These are phyloP conservation scores for Anas platyrhynchos DNA, from an alignment of 2,113 vertebrate species.

Conservation along the genomic window DNA sequence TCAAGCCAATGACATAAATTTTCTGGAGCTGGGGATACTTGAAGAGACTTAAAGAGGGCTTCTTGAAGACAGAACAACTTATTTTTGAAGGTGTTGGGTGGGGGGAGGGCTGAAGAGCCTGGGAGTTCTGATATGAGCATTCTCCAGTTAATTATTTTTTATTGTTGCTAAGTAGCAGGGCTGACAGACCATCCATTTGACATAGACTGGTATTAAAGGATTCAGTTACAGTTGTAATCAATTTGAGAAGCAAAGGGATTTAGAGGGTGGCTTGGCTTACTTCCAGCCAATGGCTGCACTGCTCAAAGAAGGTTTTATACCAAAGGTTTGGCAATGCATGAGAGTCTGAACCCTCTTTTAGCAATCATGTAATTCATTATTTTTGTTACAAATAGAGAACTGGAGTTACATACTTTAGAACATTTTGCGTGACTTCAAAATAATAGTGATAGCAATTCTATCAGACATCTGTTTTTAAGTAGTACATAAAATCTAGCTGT, in stretches of 20 bases:
- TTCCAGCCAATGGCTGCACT: background rate
- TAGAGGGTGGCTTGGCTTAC: constrained; percentile 4
- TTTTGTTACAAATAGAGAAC: constrained; percentile 6
- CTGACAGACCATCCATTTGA: background rate
- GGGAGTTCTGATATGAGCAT: background rate
- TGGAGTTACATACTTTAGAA: background rate
- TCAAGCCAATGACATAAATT: background rate
- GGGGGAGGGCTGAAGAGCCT: background rate
- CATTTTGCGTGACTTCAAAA: background rate
- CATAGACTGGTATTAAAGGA: constrained; percentile 5
- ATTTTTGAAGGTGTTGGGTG: background rate
- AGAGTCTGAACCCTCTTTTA: background rate
- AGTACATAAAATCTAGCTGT: background rate
- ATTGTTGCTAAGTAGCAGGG: constrained; percentile 41
- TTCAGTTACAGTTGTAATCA: constrained; percentile 32
- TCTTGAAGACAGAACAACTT: background rate
- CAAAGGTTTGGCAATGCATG: background rate
- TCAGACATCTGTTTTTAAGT: background rate
- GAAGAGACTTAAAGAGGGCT: background rate
- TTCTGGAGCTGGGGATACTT: background rate
- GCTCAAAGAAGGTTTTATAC: background rate
- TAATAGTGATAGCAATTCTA: background rate
- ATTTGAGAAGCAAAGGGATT: constrained; percentile 32
- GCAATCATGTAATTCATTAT: background rate
- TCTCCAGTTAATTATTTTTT: constrained; percentile 36